Evolutionary conservation across 2,888 invertebrate genomes (phyloP), one percentile per base, ranked within the genome.

Genomic region (Aromia moschata): DNA sequence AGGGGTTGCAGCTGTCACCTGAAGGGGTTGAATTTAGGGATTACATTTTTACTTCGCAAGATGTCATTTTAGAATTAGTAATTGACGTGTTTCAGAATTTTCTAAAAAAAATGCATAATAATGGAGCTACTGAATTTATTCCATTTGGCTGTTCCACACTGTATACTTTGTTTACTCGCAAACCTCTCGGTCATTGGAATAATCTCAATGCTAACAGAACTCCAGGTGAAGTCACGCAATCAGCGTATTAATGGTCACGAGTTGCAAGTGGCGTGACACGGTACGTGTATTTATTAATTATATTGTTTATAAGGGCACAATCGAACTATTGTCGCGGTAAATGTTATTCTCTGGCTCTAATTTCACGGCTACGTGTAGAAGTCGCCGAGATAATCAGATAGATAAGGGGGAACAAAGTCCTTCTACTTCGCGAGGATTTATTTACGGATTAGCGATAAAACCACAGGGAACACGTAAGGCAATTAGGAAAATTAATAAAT

Each of bases 261-360:
- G 17, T 47, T 47, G 33, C 45, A 31, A 31, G 37, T 47, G 36
- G 47, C 47, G 47, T 47, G 47, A 45, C 44, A 7, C 16, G 16
- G 31, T 9, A 17, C 18, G 14, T 18, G 7, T 18, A 37, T 47
- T 14, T 47, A 17, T 47, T 47, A 47, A 47, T 47, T 36, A 47
- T 36, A 47, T 33, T 47, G 36, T 47, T 37, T 47, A 47, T 47
- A 47, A 4, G 36, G 20, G 18, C 17, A 18, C 18, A 36, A 33
- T 1, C 2, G 47, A 18, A 37, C 12, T 11, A 43, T 43, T 43
- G 36, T 18, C 25, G 25, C 25, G 18, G 47, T 37, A 37, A 36
- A 18, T 47, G 12, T 47, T 37, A 36, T 33, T 46, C 16, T 16
- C 10, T 40, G 25, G 25, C 3, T 3, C 17, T n/a, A 4, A 40